These are phyloP conservation scores for Piezodorus guildinii DNA, from an alignment of 1,140 invertebrate species.

Conservation along the genomic window DNA sequence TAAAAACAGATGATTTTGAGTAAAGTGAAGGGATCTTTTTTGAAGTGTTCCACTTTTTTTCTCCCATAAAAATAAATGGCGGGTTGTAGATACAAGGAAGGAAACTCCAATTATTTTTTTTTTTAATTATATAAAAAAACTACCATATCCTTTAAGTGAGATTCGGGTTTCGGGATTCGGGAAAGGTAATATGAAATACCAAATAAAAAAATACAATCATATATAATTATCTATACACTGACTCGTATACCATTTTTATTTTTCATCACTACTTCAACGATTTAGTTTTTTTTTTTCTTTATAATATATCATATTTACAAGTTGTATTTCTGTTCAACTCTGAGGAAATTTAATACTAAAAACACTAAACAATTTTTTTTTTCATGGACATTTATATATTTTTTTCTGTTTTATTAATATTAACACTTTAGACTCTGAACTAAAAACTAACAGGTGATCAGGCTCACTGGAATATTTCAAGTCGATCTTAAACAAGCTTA, in stretches of 20 bases:
- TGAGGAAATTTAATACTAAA: slow-evolving; percentile 4
- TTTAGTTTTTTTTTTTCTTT: slow-evolving; percentile 16
- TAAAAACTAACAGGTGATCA: slow-evolving; percentile 11
- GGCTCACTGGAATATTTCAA: slow-evolving; percentile 5
- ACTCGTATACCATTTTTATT: slow-evolving; percentile 26
- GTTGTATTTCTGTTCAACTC: slow-evolving; percentile 8
- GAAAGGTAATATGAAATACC: background rate
- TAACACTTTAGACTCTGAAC: slow-evolving; percentile 10
- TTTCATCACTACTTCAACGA: slow-evolving; percentile 19
- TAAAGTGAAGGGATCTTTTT: no score
- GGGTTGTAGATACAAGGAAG: no score
- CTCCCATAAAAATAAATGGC: no score
- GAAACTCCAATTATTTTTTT: no score
- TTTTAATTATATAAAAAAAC: no score
- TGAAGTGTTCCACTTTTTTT: no score
- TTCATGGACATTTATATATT: slow-evolving; percentile 11
- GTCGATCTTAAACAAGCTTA: background rate
- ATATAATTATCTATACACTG: slow-evolving; percentile 25
- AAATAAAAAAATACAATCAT: slow-evolving; percentile 20
- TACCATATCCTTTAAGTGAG: no score
- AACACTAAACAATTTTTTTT: slow-evolving; percentile 18
- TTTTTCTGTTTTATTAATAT: background rate
- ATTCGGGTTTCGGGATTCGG: background rate
- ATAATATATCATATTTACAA: slow-evolving; percentile 25
- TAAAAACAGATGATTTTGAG: no score